Percentiles rank a stretch among this genome's conserved stretches.
Evolutionary conservation across 2,797 vertebrate species (phyloP).

Genomic region (Oryzias sinensis): DNA sequence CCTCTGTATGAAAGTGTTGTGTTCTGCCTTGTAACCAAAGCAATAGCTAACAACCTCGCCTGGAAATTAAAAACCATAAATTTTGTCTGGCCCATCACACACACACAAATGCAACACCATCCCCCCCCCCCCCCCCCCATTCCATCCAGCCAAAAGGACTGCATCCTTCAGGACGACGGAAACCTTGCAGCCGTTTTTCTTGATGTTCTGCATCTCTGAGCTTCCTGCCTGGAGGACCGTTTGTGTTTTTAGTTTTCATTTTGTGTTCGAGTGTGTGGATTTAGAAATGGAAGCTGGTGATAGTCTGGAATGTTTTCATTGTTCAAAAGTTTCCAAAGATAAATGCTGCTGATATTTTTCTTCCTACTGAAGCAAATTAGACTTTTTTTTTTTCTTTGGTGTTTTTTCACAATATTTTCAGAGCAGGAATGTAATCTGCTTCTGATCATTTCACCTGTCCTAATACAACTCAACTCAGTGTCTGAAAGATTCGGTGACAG

Average conservation of each 20-base stretch:
- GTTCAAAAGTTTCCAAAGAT: no score
- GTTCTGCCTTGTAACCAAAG: constrained; percentile 93
- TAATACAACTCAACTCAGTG: no score
- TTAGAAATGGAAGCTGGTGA: background rate
- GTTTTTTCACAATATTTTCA: no score
- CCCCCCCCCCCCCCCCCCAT: constrained; percentile 3
- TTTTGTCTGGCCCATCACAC: constrained; percentile 83
- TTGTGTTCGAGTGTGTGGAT: background rate
- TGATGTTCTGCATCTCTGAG: background rate
- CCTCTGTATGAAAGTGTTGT: constrained; percentile 82
- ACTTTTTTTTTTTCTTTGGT: no score
- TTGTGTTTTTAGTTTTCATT: no score
- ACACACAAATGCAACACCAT: constrained; percentile 20
- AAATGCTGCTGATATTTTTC: no score
- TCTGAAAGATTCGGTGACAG: no score
- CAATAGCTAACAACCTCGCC: constrained; percentile 88
- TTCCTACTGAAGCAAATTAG: no score
- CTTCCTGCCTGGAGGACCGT: background rate
- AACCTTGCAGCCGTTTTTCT: background rate
- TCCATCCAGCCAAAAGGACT: constrained; percentile 4
- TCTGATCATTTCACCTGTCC: no score
- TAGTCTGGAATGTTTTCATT: no score
- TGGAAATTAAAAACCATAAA: constrained; percentile 99
- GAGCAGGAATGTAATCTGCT: no score
- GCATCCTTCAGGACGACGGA: constrained; percentile 18